Conservation (phyloP, 2,888 invertebrate genomes). For the Yponomeuta malinellus region DNA sequence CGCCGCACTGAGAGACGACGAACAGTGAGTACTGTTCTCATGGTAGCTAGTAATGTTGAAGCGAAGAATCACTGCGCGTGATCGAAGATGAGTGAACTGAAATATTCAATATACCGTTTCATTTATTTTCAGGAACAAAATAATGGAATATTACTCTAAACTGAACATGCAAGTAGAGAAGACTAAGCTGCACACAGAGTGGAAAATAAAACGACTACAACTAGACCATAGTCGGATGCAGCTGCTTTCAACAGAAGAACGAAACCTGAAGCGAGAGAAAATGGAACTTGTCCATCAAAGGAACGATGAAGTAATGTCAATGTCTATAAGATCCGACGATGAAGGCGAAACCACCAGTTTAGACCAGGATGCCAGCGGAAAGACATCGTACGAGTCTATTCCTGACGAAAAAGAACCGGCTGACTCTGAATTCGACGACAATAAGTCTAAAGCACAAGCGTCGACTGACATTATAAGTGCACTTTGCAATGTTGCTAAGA, state of each 20-base stretch:
- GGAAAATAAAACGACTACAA: constrained; percentile 71
- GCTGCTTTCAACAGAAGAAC: constrained; percentile 65
- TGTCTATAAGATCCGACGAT: constrained; percentile 47
- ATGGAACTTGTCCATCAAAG: constrained; percentile 58
- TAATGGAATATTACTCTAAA: constrained; percentile 79
- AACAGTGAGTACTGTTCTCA: too few species aligned
- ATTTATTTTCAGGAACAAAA: constrained; percentile 64
- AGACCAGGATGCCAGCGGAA: constrained; percentile 23
- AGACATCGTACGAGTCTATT: constrained; percentile 20
- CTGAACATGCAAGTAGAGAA: constrained; percentile 76
- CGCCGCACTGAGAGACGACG: too few species aligned
- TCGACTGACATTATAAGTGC: constrained; percentile 48
- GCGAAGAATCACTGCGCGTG: too few species aligned
- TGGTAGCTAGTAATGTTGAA: too few species aligned
- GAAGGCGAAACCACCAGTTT: constrained; percentile 32
- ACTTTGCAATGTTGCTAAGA: constrained; percentile 56
- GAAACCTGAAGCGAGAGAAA: constrained; percentile 74
- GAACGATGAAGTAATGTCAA: constrained; percentile 51
- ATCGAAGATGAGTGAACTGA: neutral
- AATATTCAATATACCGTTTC: neutral
- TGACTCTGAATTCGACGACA: constrained; percentile 21
- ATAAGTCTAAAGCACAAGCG: constrained; percentile 34
- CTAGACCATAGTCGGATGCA: constrained; percentile 63
- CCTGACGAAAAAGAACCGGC: constrained; percentile 16
- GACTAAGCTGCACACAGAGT: constrained; percentile 71